Percentiles rank a stretch among this genome's conserved stretches.
phyloP scores from a whole-genome alignment of 2,888 invertebrate genomes.

The Lutraria lutraria region DNA sequence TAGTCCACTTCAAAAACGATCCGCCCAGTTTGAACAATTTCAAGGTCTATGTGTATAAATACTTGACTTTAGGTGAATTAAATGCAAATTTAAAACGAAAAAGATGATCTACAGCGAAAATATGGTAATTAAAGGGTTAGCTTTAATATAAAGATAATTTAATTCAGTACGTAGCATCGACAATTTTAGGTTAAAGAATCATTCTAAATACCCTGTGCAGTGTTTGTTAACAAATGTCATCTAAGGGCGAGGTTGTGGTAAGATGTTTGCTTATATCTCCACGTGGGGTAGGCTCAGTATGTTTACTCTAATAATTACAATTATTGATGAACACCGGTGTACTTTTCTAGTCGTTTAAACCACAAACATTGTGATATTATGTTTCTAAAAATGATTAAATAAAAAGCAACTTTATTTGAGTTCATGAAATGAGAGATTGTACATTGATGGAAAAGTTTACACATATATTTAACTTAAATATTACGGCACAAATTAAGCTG shows the following conservation, averaged over 20 bases:
- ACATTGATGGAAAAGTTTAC: background rate
- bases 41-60: background rate
- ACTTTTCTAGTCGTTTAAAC: background rate
- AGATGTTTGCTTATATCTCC: background rate
- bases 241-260: background rate
- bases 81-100: background rate
- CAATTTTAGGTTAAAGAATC: background rate
- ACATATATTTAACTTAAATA: background rate
- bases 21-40: background rate
- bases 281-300: background rate
- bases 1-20: background rate
- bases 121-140: slow-evolving; percentile 6
- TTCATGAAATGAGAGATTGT: background rate
- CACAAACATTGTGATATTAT: background rate
- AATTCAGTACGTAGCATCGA: background rate
- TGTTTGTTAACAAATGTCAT: slow-evolving; percentile 10
- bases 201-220: background rate
- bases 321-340: background rate
- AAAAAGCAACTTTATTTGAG: background rate
- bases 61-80: background rate
- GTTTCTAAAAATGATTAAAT: slow-evolving; percentile 7
- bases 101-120: background rate
- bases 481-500: background rate
- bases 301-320: background rate
- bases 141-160: background rate